phyloP scores from a whole-genome alignment of 2,888 invertebrate genomes.

The Rhingia rostrata region DNA sequence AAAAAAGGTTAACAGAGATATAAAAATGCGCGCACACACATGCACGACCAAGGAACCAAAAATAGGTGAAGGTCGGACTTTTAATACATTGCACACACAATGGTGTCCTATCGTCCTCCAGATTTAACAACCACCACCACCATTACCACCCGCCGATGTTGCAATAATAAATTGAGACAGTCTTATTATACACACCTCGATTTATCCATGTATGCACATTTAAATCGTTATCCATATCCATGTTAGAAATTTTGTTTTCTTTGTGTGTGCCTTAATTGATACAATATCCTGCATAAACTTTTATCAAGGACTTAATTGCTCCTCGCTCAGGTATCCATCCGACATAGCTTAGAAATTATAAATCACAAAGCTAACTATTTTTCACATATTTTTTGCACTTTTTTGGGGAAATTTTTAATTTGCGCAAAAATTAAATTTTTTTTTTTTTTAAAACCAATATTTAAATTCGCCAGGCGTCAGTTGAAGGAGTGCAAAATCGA shows the following conservation, averaged over 20 bases:
- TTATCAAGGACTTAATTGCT: constrained; percentile 60
- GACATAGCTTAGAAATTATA: constrained; percentile 42
- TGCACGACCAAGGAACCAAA: constrained; percentile 70
- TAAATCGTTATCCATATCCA: constrained; percentile 72
- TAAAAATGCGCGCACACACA: constrained; percentile 62
- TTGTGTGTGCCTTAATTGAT: constrained; percentile 60
- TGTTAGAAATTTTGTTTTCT: constrained; percentile 42
- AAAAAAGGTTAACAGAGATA: constrained; percentile 31
- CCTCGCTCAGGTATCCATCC: constrained; percentile 50
- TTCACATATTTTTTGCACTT: constrained; percentile 43
- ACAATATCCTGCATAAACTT: constrained; percentile 58
- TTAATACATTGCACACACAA: constrained; percentile 70
- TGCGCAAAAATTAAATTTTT: background rate
- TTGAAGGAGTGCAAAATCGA: constrained; percentile 35
- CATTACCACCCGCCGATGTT: constrained; percentile 30
- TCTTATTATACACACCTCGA: constrained; percentile 69
- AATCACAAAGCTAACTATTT: constrained; percentile 33
- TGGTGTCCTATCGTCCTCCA: constrained; percentile 66
- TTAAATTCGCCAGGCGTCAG: constrained; percentile 1
- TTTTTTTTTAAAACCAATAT: constrained; percentile 19
- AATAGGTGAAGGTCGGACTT: constrained; percentile 80
- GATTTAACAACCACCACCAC: constrained; percentile 26
- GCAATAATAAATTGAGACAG: constrained; percentile 62
- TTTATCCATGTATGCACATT: constrained; percentile 73
- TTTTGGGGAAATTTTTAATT: background rate